Evolutionary conservation across 37 sponge, comb jelly and placozoan genomes (phyloP).

Genomic region (Spongilla lacustris): DNA sequence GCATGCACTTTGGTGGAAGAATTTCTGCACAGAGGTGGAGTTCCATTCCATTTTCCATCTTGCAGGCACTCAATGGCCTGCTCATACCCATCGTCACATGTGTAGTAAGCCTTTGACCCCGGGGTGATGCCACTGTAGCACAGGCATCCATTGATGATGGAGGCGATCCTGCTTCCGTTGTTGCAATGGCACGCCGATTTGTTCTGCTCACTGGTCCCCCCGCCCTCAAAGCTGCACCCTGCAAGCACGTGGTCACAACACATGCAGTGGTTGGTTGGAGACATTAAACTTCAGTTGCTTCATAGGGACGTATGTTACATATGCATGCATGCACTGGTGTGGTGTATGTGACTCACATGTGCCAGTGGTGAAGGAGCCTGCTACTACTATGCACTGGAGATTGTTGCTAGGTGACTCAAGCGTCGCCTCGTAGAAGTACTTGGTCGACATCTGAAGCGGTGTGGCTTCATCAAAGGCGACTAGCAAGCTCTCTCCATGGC

Average conservation of each 20-base stretch:
- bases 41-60: not conserved
- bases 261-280: not conserved
- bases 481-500: not conserved
- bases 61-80: not conserved
- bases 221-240: not conserved
- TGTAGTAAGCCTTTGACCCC: not conserved
- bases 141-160: not conserved
- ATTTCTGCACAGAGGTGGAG: not conserved
- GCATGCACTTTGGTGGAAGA: not conserved
- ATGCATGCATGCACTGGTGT: not conserved
- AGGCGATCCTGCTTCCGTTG: not conserved
- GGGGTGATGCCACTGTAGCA: not conserved
- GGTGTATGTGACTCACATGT: not conserved
- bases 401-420: not conserved
- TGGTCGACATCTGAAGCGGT: not conserved
- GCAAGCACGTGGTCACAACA: not conserved
- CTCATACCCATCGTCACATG: not conserved
- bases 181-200: not conserved
- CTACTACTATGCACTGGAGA: not conserved
- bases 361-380: not conserved
- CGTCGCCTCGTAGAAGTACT: not conserved
- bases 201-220: not conserved
- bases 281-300: no score
- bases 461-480: not conserved
- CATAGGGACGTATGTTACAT: no score